A percentile compares a stretch with the other conserved stretches of the same genome.
Conservation (phyloP, 2,888 invertebrate species). For the Drosophila aldrichi region DNA sequence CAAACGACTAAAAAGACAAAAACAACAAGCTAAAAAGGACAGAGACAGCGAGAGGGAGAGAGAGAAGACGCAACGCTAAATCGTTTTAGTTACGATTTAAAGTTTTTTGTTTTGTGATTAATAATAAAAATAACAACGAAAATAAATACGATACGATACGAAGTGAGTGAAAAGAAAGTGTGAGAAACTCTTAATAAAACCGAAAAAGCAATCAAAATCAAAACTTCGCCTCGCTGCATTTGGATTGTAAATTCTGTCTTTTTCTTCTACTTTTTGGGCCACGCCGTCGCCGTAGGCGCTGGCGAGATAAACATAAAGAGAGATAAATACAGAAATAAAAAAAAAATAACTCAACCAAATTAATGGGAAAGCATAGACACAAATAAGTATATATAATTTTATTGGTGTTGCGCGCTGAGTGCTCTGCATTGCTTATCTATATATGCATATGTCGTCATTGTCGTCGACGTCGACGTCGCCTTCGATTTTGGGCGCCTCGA, state of each 20-base stretch:
- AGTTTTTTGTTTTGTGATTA: slow-evolving; percentile 41
- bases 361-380: slow-evolving; percentile 73
- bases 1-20: slow-evolving; percentile 50
- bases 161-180: slow-evolving; percentile 67
- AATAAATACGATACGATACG: slow-evolving; percentile 28
- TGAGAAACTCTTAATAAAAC: slow-evolving; percentile 55
- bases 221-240: slow-evolving; percentile 60
- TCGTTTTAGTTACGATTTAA: slow-evolving; percentile 30
- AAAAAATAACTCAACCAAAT: slow-evolving; percentile 39
- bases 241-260: slow-evolving; percentile 66
- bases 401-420: slow-evolving; percentile 45
- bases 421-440: slow-evolving; percentile 60
- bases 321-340: slow-evolving; percentile 76
- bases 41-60: not conserved
- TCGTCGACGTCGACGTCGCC: slow-evolving; percentile 37
- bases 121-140: slow-evolving; percentile 44
- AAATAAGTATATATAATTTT: slow-evolving; percentile 43
- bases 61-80: slow-evolving; percentile 24
- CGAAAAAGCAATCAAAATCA: slow-evolving; percentile 57
- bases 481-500: slow-evolving; percentile 39
- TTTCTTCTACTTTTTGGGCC: slow-evolving; percentile 49
- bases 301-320: slow-evolving; percentile 72
- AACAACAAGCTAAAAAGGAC: slow-evolving; percentile 36
- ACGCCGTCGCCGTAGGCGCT: slow-evolving; percentile 58
- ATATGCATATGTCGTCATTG: slow-evolving; percentile 59